Evolutionary conservation across 1,140 invertebrate genomes (phyloP).

Genomic region (Brachionus plicatilis): DNA sequence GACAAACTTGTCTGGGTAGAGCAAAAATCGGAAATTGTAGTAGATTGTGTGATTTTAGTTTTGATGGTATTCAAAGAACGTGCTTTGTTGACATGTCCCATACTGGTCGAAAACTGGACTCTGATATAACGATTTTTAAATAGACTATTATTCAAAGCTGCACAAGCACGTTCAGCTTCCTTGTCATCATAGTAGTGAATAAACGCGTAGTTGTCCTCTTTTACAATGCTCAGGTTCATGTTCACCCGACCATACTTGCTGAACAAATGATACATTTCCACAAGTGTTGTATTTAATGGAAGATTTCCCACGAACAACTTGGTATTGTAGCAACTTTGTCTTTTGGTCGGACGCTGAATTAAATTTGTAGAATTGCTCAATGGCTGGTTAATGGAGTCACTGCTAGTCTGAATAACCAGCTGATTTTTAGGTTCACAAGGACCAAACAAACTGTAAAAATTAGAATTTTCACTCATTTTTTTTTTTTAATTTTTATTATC

Average conservation of each 20-base stretch:
- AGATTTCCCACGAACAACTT: slow-evolving; percentile 35
- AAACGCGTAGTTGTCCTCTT: slow-evolving; percentile 38
- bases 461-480: neutral
- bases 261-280: slow-evolving; percentile 1
- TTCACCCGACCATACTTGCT: neutral
- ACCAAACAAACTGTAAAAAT: slow-evolving; percentile 14
- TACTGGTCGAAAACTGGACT: slow-evolving; percentile 30
- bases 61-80: neutral
- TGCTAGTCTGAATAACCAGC: neutral
- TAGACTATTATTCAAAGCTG: slow-evolving; percentile 18
- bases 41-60: neutral
- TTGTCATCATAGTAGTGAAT: slow-evolving; percentile 28
- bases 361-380: neutral
- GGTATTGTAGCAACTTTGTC: neutral
- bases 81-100: slow-evolving; percentile 2
- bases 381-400: neutral
- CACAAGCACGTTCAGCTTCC: neutral
- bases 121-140: slow-evolving; percentile 33
- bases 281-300: neutral
- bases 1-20: neutral
- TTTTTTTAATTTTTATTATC: neutral
- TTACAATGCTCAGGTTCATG: neutral
- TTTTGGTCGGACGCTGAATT: neutral
- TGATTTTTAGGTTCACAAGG: neutral
- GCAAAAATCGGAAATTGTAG: neutral